A percentile compares a stretch with the other conserved stretches of the same genome.
Conservation (phyloP, 2,113 vertebrate genomes). For the Syrmaticus mikado region DNA sequence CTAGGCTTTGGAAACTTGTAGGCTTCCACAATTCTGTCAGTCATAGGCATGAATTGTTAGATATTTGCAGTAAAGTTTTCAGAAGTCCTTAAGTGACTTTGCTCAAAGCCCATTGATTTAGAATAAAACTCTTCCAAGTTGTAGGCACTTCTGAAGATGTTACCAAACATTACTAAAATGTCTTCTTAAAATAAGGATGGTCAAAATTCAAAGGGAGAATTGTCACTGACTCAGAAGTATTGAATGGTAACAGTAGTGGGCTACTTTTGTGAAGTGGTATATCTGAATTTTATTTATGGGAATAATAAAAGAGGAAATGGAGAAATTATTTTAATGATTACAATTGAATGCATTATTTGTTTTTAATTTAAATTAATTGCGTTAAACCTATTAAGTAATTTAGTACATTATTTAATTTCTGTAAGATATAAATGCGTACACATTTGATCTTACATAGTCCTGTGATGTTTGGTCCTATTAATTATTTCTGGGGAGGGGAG, state of each 20-base stretch:
- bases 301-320: neutral
- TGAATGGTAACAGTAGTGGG: neutral
- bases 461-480: neutral
- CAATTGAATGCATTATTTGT: neutral
- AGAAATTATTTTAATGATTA: neutral
- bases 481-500: neutral
- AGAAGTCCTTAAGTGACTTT: neutral
- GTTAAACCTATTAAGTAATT: neutral
- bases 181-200: neutral
- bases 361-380: slow-evolving; percentile 22
- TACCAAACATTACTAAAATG: neutral
- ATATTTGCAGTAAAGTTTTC: neutral
- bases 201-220: neutral
- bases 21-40: neutral
- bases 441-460: neutral
- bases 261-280: neutral
- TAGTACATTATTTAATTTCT: neutral
- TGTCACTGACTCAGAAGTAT: neutral
- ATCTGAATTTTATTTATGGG: neutral
- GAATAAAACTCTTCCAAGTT: neutral
- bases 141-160: neutral
- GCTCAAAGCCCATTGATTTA: neutral
- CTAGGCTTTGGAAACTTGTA: neutral
- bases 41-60: neutral
- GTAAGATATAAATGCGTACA: neutral